Evolutionary conservation across 2,888 invertebrate species (phyloP), one percentile per base, ranked within the genome.

Genomic region (Frankliniella intonsa): DNA sequence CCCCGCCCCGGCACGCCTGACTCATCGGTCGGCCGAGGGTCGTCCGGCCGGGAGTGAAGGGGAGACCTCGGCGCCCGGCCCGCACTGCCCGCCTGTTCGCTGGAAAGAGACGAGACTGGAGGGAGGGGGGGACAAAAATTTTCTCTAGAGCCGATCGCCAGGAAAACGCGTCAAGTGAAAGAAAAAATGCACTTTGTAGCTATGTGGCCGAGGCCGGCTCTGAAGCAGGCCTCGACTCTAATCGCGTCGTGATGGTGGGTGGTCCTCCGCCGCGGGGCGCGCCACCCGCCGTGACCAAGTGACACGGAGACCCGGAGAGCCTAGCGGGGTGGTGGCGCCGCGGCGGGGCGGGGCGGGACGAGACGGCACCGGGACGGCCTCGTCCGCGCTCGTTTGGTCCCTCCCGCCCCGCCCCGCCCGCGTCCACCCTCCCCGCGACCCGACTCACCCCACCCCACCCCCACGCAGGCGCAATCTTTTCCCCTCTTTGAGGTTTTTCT

Each of bases 401-500:
- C 38, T 38, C 38, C 38, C 11, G 14, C 62, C 17, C 14, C 17
- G 2, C 17, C 1, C 55, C 55, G 69, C 14, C 55, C 55, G 55
- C 14, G 17, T 17, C 25, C 69, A 25, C 69, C 25, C 69, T 10
- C 69, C 69, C 22, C 69, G 69, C 69, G 25, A 1, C 22, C 69
- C 69, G 25, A 17, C 14, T 38, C 38, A 38, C 38, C 38, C 38
- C 38, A 38, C 38, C 38, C 38, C 3, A 17, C 62, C 25, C 22
- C 69, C 69, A 25, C n/a, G 69, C 69, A 22, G 69, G 25, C 69
- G 25, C 69, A 76, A 76, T 76, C 69, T 76, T 76, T 76, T 76
- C 69, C 38, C 22, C 69, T 76, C 69, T 76, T 76, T 76, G 69
- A 76, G 69, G 69, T 76, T 76, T 76, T 25, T 76, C 69, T 76